phyloP scores from a whole-genome alignment of 2,113 vertebrate genomes.

The Anser cygnoides region DNA sequence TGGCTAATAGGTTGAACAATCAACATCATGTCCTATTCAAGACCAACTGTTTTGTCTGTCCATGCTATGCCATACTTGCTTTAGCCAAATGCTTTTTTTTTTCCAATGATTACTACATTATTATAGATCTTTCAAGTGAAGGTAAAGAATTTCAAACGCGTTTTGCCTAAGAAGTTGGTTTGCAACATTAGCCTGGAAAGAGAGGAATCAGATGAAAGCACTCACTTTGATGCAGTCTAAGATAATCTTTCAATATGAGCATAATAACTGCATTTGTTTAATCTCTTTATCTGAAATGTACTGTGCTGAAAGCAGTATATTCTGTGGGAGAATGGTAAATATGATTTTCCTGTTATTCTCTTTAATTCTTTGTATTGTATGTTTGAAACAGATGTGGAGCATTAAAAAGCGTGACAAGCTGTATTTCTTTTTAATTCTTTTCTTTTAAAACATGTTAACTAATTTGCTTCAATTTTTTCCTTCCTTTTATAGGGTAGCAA shows the following conservation, averaged over 20 bases:
- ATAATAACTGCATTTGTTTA: conserved; percentile 14
- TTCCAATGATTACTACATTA: not conserved
- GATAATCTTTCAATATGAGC: not conserved
- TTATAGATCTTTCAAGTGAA: not conserved
- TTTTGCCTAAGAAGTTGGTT: not conserved
- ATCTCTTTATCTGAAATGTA: conserved; percentile 35
- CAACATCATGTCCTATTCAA: not conserved
- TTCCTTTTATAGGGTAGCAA: conserved; percentile 79
- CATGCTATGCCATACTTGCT: not conserved
- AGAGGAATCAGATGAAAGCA: not conserved
- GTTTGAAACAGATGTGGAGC: conserved; percentile 59
- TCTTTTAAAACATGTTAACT: conserved; percentile 54
- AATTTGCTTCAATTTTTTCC: conserved; percentile 73
- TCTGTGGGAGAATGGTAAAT: conserved; percentile 34
- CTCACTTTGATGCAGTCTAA: not conserved
- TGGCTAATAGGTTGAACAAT: not conserved
- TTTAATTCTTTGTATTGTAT: conserved; percentile 25
- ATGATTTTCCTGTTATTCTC: conserved; percentile 45
- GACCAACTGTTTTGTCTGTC: not conserved
- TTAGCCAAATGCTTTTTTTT: not conserved
- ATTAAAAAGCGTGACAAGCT: conserved; percentile 53
- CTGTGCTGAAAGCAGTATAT: conserved; percentile 12
- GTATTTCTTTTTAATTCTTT: conserved; percentile 40
- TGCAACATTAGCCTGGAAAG: not conserved
- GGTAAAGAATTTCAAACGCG: not conserved